These are phyloP conservation scores for Alouatta palliata DNA, from an alignment of 2,113 vertebrate species.

Conservation along the genomic window DNA sequence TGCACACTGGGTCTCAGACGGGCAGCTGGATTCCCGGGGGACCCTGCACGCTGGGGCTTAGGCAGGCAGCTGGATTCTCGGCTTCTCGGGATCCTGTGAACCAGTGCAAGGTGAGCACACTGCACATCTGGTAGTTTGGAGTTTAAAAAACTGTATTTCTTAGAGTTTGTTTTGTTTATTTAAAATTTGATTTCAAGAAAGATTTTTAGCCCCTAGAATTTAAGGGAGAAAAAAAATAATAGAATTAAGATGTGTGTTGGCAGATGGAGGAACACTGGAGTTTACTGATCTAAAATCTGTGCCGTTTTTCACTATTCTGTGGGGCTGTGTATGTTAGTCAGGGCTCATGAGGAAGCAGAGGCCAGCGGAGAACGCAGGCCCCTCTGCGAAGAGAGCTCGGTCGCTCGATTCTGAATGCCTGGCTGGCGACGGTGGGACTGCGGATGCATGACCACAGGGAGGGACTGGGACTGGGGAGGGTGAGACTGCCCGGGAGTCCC, in stretches of 20 bases:
- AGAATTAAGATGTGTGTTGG: background rate
- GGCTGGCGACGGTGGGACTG: too few relatives aligned
- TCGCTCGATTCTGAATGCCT: background rate
- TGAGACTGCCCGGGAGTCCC: accelerated
- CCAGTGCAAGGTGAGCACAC: accelerated
- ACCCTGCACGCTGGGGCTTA: accelerated
- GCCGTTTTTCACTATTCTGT: accelerated
- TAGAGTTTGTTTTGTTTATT: background rate
- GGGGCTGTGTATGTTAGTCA: background rate
- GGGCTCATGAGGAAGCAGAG: background rate
- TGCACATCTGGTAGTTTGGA: background rate
- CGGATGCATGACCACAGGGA: accelerated
- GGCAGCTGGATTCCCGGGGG: too few relatives aligned
- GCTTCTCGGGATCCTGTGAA: too few relatives aligned
- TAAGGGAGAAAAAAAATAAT: background rate
- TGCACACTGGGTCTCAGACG: accelerated
- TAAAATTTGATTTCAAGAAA: background rate
- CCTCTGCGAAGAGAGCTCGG: too few relatives aligned
- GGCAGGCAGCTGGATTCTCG: too few relatives aligned
- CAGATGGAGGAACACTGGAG: background rate
- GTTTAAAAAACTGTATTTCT: background rate
- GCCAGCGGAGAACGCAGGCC: too few relatives aligned
- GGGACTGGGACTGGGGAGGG: background rate
- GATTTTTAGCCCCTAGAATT: background rate
- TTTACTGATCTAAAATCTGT: background rate